Percentiles rank a stretch among this genome's conserved stretches.
Evolutionary conservation across 1,140 invertebrate genomes (phyloP).

Genomic region (Parapsyche elsis): DNA sequence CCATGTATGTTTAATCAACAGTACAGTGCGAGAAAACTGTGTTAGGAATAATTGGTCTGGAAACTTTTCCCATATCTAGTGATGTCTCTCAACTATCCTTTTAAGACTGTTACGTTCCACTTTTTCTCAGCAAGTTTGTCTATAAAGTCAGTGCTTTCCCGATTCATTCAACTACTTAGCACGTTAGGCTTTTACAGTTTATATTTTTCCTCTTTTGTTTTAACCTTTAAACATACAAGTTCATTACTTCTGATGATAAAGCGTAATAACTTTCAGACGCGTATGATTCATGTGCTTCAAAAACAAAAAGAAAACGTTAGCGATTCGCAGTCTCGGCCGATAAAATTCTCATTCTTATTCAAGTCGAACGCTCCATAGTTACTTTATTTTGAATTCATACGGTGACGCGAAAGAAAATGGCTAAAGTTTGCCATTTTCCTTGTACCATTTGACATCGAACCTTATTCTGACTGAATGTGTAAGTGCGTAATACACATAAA

Average conservation of each 20-base stretch:
- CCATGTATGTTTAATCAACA: slow-evolving; percentile 6
- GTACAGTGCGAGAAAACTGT: neutral
- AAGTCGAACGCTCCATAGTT: neutral
- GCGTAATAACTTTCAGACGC: too few relatives aligned
- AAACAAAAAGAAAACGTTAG: too few relatives aligned
- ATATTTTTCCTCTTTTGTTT: neutral
- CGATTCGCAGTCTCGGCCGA: neutral
- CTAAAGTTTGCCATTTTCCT: neutral
- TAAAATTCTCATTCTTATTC: slow-evolving; percentile 17
- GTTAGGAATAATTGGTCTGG: slow-evolving; percentile 7
- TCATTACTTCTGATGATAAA: neutral
- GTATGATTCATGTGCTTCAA: too few relatives aligned
- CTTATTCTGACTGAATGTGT: neutral
- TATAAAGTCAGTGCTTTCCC: neutral
- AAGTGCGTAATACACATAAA: too few relatives aligned
- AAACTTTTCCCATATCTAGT: slow-evolving; percentile 18
- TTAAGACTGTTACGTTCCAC: neutral
- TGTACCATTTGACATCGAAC: neutral
- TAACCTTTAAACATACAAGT: neutral
- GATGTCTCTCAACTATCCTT: slow-evolving; percentile 15
- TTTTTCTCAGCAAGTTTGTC: neutral
- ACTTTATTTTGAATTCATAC: neutral
- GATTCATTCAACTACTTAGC: neutral
- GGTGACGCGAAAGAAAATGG: neutral
- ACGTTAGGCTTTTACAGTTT: neutral